Evolutionary conservation across 2,888 invertebrate species (phyloP).

Genomic region (Patella caerulea): DNA sequence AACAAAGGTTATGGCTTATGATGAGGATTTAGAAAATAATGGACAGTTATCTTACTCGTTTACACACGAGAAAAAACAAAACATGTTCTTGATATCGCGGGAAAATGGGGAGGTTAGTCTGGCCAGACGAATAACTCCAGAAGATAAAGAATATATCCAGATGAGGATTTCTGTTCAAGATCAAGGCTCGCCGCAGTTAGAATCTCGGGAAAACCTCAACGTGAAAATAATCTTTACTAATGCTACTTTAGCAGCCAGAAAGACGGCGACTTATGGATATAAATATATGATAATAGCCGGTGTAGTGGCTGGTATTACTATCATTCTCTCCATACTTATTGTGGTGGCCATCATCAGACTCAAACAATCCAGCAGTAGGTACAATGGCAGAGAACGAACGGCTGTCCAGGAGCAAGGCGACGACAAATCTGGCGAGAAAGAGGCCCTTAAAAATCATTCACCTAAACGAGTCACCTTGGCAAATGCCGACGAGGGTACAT

Average conservation of each 20-base stretch:
- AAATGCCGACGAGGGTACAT: not conserved
- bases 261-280: slow-evolving; percentile 25
- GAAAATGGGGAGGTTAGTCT: slow-evolving; percentile 47
- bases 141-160: slow-evolving; percentile 41
- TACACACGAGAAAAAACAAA: slow-evolving; percentile 41
- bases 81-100: slow-evolving; percentile 42
- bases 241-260: slow-evolving; percentile 19
- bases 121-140: slow-evolving; percentile 33
- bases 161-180: slow-evolving; percentile 52
- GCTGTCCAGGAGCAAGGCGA: slow-evolving; percentile 36
- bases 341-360: slow-evolving; percentile 38
- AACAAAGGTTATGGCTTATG: slow-evolving; percentile 44
- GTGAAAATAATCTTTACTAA: slow-evolving; percentile 36
- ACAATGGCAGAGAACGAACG: slow-evolving; percentile 23
- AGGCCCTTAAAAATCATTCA: not conserved
- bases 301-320: slow-evolving; percentile 40
- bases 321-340: slow-evolving; percentile 41
- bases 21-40: slow-evolving; percentile 56
- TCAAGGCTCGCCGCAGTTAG: slow-evolving; percentile 45
- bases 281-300: slow-evolving; percentile 45
- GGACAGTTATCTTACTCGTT: slow-evolving; percentile 48
- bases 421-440: slow-evolving; percentile 1
- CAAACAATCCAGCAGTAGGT: slow-evolving; percentile 27
- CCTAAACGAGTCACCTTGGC: not conserved
- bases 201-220: slow-evolving; percentile 40